Percentiles rank a stretch among this genome's conserved stretches.
phyloP scores from a whole-genome alignment of 1,140 invertebrate species.

The Mya arenaria region DNA sequence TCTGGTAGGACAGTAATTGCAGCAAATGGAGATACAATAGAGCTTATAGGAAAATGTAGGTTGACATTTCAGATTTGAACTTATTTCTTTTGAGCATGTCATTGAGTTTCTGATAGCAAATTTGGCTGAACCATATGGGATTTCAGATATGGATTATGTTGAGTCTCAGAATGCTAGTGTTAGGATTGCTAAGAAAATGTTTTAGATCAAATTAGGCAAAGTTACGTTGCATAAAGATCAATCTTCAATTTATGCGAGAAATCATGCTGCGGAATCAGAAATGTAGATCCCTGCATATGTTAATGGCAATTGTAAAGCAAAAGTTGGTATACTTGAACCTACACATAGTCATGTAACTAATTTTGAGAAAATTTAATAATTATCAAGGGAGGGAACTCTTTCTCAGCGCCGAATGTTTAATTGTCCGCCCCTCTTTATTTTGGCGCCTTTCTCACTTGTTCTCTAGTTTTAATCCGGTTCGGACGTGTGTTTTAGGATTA shows the following conservation, averaged over 20 bases:
- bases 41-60: neutral
- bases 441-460: constrained; percentile 22
- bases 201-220: too few species aligned
- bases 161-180: neutral
- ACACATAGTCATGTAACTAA: constrained; percentile 1
- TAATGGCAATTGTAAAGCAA: neutral
- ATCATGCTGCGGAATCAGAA: too few species aligned
- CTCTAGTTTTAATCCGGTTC: neutral
- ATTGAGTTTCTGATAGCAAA: neutral
- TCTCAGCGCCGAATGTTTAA: too few species aligned
- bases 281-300: constrained; percentile 14
- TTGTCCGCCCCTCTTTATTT: too few species aligned
- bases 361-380: too few species aligned
- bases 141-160: neutral
- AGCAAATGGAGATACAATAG: neutral
- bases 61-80: neutral
- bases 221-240: too few species aligned
- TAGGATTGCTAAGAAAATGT: neutral
- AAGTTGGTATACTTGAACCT: constrained; percentile 30
- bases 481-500: neutral
- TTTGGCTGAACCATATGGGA: neutral
- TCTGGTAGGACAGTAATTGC: neutral
- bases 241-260: too few species aligned
- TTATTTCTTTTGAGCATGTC: neutral
- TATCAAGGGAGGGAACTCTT: too few species aligned